Percentiles rank a stretch among this genome's conserved stretches.
These are phyloP conservation scores for Apomyelois bistriatella DNA, from an alignment of 2,888 invertebrate genomes.

Conservation along the genomic window DNA sequence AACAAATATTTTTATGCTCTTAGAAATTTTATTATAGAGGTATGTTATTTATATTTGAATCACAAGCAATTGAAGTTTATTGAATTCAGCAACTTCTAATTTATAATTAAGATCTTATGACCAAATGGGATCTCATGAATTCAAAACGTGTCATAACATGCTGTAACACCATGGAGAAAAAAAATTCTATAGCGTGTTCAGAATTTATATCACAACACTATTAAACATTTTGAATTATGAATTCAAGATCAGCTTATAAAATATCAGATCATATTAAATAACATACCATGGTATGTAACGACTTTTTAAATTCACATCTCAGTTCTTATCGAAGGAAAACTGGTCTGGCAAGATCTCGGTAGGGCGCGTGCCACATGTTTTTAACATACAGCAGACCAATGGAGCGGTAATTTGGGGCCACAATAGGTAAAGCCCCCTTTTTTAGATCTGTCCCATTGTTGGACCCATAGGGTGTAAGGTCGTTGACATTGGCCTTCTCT, in stretches of 20 bases:
- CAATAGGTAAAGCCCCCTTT: conserved; percentile 68
- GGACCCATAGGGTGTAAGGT: conserved; percentile 64
- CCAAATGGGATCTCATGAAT: background rate
- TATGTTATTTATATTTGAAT: too few relatives aligned
- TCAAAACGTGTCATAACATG: background rate
- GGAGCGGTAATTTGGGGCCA: conserved; percentile 62
- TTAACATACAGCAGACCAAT: conserved; percentile 53
- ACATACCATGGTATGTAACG: background rate
- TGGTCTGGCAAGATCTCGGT: conserved; percentile 34
- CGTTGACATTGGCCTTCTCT: conserved; percentile 71
- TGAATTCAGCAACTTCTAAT: too few relatives aligned
- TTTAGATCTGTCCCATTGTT: conserved; percentile 64
- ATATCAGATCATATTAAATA: too few relatives aligned
- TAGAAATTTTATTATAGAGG: too few relatives aligned
- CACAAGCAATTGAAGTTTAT: too few relatives aligned
- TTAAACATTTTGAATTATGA: too few relatives aligned
- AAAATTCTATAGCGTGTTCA: too few relatives aligned
- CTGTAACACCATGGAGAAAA: background rate
- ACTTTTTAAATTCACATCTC: conserved; percentile 15
- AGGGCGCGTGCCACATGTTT: conserved; percentile 45
- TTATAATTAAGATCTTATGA: too few relatives aligned
- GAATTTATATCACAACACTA: too few relatives aligned
- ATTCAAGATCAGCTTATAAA: background rate
- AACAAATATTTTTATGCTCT: too few relatives aligned
- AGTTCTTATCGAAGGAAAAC: conserved; percentile 26